phyloP scores from a whole-genome alignment of 2,797 vertebrate species.

The Esox lucius region DNA sequence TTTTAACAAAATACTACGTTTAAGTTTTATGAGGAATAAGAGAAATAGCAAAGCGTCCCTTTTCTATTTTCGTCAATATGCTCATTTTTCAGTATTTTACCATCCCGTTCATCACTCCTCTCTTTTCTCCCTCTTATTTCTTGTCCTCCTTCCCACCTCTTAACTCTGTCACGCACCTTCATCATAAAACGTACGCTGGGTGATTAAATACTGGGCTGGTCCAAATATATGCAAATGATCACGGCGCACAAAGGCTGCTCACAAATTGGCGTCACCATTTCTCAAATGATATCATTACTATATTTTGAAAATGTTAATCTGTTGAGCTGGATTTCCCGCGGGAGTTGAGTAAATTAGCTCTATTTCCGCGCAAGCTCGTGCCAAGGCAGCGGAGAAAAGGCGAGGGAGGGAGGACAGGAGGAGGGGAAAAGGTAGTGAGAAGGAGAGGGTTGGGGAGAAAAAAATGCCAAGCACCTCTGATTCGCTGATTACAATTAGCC shows the following conservation, averaged over 20 bases:
- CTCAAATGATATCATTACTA: slow-evolving; percentile 99
- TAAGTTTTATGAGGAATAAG: slow-evolving; percentile 86
- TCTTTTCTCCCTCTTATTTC: background rate
- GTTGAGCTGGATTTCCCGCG: slow-evolving; percentile 95
- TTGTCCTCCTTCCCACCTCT: background rate
- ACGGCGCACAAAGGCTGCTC: slow-evolving; percentile 83
- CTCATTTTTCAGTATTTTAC: background rate
- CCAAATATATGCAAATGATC: slow-evolving; percentile 86
- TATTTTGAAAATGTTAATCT: slow-evolving; percentile 99
- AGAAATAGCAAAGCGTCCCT: slow-evolving; percentile 81
- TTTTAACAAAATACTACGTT: slow-evolving; percentile 76
- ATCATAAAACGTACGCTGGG: slow-evolving; percentile 56
- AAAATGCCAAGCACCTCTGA: slow-evolving; percentile 91
- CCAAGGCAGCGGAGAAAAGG: slow-evolving; percentile 84
- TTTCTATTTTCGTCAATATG: slow-evolving; percentile 40
- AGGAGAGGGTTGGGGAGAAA: slow-evolving; percentile 23
- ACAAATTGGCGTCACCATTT: slow-evolving; percentile 99
- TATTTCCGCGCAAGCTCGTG: slow-evolving; percentile 94
- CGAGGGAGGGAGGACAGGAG: slow-evolving; percentile 15
- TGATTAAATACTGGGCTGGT: slow-evolving; percentile 77
- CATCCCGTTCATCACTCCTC: background rate
- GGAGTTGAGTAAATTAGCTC: slow-evolving; percentile 96
- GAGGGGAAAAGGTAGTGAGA: slow-evolving; percentile 1
- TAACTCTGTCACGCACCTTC: background rate
- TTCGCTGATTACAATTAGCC: slow-evolving; percentile 95